Evolutionary conservation across 2,113 vertebrate species (phyloP), one percentile per base, ranked within the genome.

Genomic region (Picathartes gymnocephalus): DNA sequence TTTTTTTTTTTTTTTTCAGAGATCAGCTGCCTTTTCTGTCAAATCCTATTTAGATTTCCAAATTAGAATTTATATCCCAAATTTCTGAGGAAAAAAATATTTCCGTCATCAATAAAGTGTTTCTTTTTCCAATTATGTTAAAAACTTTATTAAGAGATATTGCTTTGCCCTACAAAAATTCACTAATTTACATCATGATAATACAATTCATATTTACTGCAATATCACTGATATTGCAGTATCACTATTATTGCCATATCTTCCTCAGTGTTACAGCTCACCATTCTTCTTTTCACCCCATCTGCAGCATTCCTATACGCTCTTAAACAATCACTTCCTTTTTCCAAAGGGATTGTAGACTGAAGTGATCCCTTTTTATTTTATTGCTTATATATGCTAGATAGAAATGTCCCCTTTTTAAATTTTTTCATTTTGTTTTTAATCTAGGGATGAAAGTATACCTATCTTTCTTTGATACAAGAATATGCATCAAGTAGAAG

Each of bases 71-170:
- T 45, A 10, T 74, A 40, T 11, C 5, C 11, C 7, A 7, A 57
- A 27, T 68, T 13, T 8, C 23, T 51, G 16, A 10, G 21, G 10
- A 3, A 3, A 11, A 9, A 10, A 11, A 40, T 12, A 1, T 8
- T 39, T 53, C 5, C 1, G 11, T 33, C 3, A 66, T 45, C 4
- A n/a, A 53, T 33, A 72, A 84, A 33, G 0, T 15, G 3, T 7
- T 1, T 1, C 8, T n/a, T 86, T 71, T 72, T 54, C 5, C 7
- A 68, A 8, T 39, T 45, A 30, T 21, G 13, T 50, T 51, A 39
- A 10, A 86, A 88, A 21, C 0, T 48, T 33, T 47, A 7, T 51
- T 42, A 64, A n/a, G 27, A 69, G 7, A 15, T 35, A 33, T 10
- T 60, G 3, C 9, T 80, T 72, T 14, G 33, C 15, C 27, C 2